phyloP scores from a whole-genome alignment of 2,113 vertebrate species.

The Amia ocellicauda region DNA sequence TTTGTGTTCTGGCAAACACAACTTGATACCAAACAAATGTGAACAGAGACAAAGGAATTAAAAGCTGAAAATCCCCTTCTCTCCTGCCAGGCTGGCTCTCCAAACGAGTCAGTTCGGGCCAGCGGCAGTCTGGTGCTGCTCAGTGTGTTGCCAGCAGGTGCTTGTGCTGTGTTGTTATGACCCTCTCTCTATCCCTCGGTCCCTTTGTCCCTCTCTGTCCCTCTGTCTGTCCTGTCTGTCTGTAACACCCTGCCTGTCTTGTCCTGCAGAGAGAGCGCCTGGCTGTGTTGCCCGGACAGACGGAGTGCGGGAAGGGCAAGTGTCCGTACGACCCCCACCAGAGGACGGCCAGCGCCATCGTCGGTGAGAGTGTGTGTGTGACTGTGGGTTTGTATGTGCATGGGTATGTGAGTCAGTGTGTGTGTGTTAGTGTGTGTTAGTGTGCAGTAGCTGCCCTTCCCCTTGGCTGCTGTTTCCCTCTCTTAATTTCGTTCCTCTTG shows the following conservation, averaged over 20 bases:
- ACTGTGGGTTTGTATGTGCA: conserved; percentile 2
- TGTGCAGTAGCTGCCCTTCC: neutral
- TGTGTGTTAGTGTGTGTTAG: neutral
- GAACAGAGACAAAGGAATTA: no score
- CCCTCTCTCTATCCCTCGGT: neutral
- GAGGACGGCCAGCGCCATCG: conserved; percentile 62
- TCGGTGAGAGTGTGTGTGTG: conserved; percentile 50
- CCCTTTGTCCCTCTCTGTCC: neutral
- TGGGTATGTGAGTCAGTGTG: neutral
- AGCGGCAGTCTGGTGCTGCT: no score
- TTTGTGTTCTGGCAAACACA: no score
- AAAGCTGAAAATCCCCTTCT: no score
- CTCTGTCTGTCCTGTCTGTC: conserved; percentile 21
- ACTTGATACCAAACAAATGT: no score
- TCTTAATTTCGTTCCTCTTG: neutral
- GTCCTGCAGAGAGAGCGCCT: conserved; percentile 56
- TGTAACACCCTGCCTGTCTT: no score
- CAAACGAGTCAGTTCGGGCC: no score
- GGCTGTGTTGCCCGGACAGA: conserved; percentile 57
- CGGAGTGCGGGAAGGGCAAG: conserved; percentile 72
- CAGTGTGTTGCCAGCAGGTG: conserved; percentile 15
- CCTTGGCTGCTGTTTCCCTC: neutral
- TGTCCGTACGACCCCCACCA: conserved; percentile 72
- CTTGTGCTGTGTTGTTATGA: conserved; percentile 40
- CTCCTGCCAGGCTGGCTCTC: conserved; percentile 2